Evolutionary conservation across 2,888 invertebrate species (phyloP), one percentile per base, ranked within the genome.

Genomic region (Colostygia pectinataria): DNA sequence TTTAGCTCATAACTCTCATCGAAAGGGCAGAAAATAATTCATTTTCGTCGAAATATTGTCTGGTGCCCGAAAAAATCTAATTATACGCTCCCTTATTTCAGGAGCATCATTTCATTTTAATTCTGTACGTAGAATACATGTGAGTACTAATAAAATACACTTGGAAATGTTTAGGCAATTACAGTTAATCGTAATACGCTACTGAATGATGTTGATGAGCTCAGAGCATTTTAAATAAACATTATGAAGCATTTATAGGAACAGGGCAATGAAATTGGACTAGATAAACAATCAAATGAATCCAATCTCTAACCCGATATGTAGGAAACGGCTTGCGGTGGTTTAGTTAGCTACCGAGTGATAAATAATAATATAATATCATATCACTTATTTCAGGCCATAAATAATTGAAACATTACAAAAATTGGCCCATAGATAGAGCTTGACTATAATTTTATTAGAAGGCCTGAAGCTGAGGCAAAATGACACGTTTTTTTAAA

Each of bases 271-370:
- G 78, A 77, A 61, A 66, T 66, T 60, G 61, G 67, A 66, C 64
- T 71, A 69, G 61, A 75, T 78, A 83, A 81, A 83, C 74, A 82
- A 80, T 67, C 72, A 67, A 71, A 71, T 66, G 69, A 68, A 70
- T 74, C 73, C 65, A 58, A 73, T 68, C 76, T 83, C 81, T 80
- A 83, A 83, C 82, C 74, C 78, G 76, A 80, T 81, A 77, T 74
- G 74, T 72, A 68, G 46, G 34, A 69, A 77, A 75, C 67, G 66
- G 60, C 54, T 58, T 63, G 52, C 62, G 67, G 66, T 71, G 6
- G 29, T 46, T 42, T 46, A 38, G 33, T 50, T 29, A 6, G 28
- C 9, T 73, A 63, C 74, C 62, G 61, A 71, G 75, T 70, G 68
- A 4, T 33, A 20, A 10, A 10, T 2, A 5, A 1, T 10, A 7